Percentiles rank a stretch among this genome's conserved stretches.
phyloP scores from a whole-genome alignment of 2,888 invertebrate genomes.

The Sesia bembeciformis region DNA sequence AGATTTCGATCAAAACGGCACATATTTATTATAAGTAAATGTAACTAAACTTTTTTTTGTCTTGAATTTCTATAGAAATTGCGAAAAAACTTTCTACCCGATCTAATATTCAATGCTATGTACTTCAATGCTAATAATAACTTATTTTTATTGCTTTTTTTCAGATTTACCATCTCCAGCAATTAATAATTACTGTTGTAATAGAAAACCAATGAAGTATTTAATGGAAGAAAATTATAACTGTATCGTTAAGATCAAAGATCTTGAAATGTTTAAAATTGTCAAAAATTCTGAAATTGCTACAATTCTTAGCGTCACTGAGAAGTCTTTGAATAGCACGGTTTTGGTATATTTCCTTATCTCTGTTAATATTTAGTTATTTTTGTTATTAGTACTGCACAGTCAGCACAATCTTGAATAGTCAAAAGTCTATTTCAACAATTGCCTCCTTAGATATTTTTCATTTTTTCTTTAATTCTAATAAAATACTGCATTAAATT shows the following conservation, averaged over 20 bases:
- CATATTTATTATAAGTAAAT: too few relatives aligned
- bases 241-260: conserved; percentile 44
- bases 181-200: conserved; percentile 46
- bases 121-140: too few relatives aligned
- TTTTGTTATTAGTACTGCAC: too few relatives aligned
- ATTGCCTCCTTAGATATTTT: not conserved
- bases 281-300: conserved; percentile 32
- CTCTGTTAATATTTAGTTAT: too few relatives aligned
- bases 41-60: too few relatives aligned
- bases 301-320: conserved; percentile 38
- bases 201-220: conserved; percentile 38
- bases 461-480: not conserved
- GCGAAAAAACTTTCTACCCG: too few relatives aligned
- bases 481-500: not conserved
- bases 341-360: conserved; percentile 27
- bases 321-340: conserved; percentile 31
- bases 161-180: conserved; percentile 44
- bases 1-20: too few relatives aligned
- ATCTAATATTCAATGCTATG: too few relatives aligned
- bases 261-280: conserved; percentile 52
- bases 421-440: too few relatives aligned
- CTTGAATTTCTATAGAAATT: too few relatives aligned
- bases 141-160: conserved; percentile 10
- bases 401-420: too few relatives aligned
- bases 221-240: conserved; percentile 35